Conservation (phyloP, 2,797 vertebrate species). For the Thripadectes ignobilis region DNA sequence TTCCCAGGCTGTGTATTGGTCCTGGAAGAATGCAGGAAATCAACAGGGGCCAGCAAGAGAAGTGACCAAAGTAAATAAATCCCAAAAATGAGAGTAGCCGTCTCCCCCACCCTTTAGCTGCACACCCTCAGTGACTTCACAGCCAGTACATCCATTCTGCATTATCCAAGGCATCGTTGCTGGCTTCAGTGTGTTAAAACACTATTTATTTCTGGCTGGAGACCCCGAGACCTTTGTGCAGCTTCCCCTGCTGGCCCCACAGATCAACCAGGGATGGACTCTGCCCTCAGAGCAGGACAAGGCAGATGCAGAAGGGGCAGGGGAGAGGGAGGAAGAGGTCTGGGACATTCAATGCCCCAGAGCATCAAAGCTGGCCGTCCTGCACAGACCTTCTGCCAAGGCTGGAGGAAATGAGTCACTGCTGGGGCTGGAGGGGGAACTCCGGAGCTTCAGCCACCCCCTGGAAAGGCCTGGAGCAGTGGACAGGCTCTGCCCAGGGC, state of each 20-base stretch:
- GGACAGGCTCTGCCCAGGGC: slow-evolving; percentile 35
- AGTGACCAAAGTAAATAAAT: not conserved
- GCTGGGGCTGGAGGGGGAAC: not conserved
- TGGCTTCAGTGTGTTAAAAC: not conserved
- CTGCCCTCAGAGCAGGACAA: not conserved
- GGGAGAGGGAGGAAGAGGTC: not conserved
- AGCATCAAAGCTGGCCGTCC: not conserved
- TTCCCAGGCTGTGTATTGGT: not conserved
- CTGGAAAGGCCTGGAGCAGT: slow-evolving; percentile 33
- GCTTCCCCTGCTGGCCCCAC: not conserved
- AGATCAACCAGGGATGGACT: not conserved
- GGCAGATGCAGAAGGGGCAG: not conserved
- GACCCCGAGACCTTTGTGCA: not conserved
- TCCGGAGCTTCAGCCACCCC: not conserved
- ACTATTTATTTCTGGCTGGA: not conserved
- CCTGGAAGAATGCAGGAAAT: not conserved
- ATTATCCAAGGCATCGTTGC: not conserved
- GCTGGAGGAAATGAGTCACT: slow-evolving; percentile 49
- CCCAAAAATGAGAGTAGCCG: accelerated
- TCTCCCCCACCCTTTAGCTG: not conserved
- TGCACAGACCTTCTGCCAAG: not conserved
- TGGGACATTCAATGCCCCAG: not conserved
- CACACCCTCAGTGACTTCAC: not conserved
- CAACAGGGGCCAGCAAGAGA: not conserved
- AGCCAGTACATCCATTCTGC: not conserved